Base-by-base conservation (phyloP, 2,888 invertebrate genomes). In the Trilocha varians region DNA sequence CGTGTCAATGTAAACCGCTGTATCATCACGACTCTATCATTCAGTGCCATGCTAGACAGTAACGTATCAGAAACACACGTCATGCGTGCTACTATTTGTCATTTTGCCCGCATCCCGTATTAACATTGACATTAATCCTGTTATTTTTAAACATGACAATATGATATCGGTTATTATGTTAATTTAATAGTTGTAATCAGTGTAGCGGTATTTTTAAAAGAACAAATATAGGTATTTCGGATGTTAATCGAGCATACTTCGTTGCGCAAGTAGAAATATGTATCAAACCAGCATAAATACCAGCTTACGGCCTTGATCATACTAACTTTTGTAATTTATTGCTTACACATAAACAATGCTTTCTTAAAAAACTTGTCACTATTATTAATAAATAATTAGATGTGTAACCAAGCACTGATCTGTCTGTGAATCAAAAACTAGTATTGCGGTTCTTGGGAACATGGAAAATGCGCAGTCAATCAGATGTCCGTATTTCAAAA, bases 21-120 rank as follows among this genome's bases (percentile, higher is more conserved):
- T 49, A 63, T 83, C 83, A 82, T 64, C 51, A 59, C 57, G 42
- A 50, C 62, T 74, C 71, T 75, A 79, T 80, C 73, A 82, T 72
- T 82, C 77, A 80, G 64, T 70, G 73, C 64, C 74, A 67, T 64
- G 71, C 68, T 67, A 66, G 65, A 63, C 59, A 50, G 42, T 16
- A 45, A 39, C 39, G 40, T 42, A 44, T 40, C 47, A 54, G 48
- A 52, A 50, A 45, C 50, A 51, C 50, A 43, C 43, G 50, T 48
- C 53, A 50, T 45, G 43, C 48, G 37, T 17, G 44, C 45, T 54
- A 52, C 51, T 48, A 56, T 56, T 54, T 54, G 53, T 56, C 54
- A 52, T 48, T 49, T 46, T 32, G 36, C 56, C 56, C 56, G 56
- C 56, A 56, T 56, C 48, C 47, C 45, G 34, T 47, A 32, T 36